Evolutionary conservation across 1,140 invertebrate species (phyloP).

Genomic region (Atta colombica): DNA sequence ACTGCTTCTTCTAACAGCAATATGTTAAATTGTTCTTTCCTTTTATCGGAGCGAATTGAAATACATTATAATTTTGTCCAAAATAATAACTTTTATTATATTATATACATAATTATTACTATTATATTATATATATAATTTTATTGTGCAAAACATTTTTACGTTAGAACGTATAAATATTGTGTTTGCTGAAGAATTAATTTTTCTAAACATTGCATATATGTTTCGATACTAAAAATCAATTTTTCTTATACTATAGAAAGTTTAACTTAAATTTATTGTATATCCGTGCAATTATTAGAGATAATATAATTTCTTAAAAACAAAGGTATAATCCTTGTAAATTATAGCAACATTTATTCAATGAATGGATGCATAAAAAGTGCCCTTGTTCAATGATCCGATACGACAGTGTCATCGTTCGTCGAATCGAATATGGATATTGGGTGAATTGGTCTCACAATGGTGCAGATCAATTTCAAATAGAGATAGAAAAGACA

Average conservation of each 20-base stretch:
- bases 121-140: not conserved
- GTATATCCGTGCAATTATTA: constrained; percentile 12
- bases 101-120: not conserved
- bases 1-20: not conserved
- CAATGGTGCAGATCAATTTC: constrained; percentile 68
- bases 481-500: constrained; percentile 68
- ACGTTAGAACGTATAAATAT: not conserved
- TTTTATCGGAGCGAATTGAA: not conserved
- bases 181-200: not conserved
- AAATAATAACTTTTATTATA: constrained; percentile 8
- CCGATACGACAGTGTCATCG: constrained; percentile 39
- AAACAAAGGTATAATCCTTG: not conserved
- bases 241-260: not conserved
- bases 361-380: constrained; percentile 50
- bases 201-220: not conserved
- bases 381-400: constrained; percentile 42
- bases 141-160: not conserved
- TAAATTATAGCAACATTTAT: constrained; percentile 62
- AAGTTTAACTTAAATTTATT: constrained; percentile 4
- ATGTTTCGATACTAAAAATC: not conserved
- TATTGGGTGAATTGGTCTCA: constrained; percentile 32
- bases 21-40: not conserved
- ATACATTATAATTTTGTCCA: not conserved
- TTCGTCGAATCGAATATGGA: constrained; percentile 65
- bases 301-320: not conserved